Evolutionary conservation across 2,888 invertebrate genomes (phyloP).

Genomic region (Clostera curtula): DNA sequence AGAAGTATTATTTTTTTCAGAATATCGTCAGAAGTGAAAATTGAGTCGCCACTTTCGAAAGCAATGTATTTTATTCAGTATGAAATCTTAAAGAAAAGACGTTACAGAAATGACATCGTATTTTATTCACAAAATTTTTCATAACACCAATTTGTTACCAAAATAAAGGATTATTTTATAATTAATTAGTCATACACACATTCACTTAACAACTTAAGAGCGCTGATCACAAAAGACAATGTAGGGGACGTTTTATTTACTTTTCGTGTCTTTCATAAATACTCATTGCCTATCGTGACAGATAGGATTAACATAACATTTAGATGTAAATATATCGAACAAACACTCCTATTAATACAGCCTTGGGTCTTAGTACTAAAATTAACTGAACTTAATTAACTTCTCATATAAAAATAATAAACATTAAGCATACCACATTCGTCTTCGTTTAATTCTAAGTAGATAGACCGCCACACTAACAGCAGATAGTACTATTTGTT

Average conservation of each 20-base stretch:
- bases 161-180: constrained; percentile 69
- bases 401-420: constrained; percentile 70
- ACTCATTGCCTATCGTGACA: constrained; percentile 43
- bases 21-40: constrained; percentile 56
- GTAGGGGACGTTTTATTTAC: constrained; percentile 20
- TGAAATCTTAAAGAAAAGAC: too few relatives aligned
- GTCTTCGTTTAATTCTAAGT: constrained; percentile 55
- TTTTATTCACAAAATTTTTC: constrained; percentile 70
- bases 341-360: constrained; percentile 71
- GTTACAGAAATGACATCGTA: constrained; percentile 70
- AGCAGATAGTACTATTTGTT: constrained; percentile 30
- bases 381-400: constrained; percentile 68
- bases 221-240: constrained; percentile 46
- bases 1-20: constrained; percentile 40
- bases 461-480: constrained; percentile 64
- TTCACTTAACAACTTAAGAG: constrained; percentile 60
- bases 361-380: constrained; percentile 70
- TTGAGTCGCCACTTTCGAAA: constrained; percentile 22
- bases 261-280: constrained; percentile 29
- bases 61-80: constrained; percentile 3
- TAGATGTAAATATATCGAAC: too few relatives aligned
- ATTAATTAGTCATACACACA: constrained; percentile 69
- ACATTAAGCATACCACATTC: constrained; percentile 52
- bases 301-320: too few relatives aligned
- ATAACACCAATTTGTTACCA: constrained; percentile 73